Conservation (phyloP, 2,797 vertebrate species). For the Craterocephalus amniculus region DNA sequence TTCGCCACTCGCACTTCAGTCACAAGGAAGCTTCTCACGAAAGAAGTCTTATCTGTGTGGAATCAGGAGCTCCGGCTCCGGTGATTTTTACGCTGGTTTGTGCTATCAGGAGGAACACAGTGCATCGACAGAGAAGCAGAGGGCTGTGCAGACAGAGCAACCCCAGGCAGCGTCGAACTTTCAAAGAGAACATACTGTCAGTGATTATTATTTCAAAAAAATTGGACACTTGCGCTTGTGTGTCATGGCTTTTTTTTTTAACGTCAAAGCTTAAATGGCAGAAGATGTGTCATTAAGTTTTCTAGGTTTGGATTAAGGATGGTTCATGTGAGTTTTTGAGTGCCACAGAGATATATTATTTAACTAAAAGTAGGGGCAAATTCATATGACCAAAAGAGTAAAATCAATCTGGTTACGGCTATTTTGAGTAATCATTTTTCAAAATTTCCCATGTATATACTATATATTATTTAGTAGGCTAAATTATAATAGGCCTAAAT, state of each 20-base stretch:
- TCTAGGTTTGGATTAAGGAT: conserved; percentile 2
- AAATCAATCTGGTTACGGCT: not conserved
- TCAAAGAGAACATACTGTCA: conserved; percentile 15
- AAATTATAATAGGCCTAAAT: no score
- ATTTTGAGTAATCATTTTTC: no score
- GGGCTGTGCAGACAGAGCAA: not conserved
- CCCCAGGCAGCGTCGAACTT: conserved; percentile 25
- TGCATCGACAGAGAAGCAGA: conserved; percentile 1
- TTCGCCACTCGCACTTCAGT: conserved; percentile 26
- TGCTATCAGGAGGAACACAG: conserved; percentile 20
- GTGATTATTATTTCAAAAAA: conserved; percentile 24
- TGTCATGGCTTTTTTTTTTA: conserved; percentile 11
- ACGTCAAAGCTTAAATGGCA: conserved; percentile 14
- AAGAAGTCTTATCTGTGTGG: conserved; percentile 22
- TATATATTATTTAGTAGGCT: no score
- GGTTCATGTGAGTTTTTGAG: not conserved
- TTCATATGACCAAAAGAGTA: not conserved
- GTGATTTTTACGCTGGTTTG: conserved; percentile 40
- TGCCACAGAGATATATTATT: not conserved
- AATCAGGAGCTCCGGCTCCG: conserved; percentile 38
- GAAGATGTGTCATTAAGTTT: conserved; percentile 11
- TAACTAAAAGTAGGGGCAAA: not conserved
- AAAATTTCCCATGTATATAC: no score
- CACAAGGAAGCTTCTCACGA: conserved; percentile 41
- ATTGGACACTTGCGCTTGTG: conserved; percentile 17